A percentile compares a stretch with the other conserved stretches of the same genome.
These are phyloP conservation scores for Plusia festucae DNA, from an alignment of 2,888 invertebrate species.

Conservation along the genomic window DNA sequence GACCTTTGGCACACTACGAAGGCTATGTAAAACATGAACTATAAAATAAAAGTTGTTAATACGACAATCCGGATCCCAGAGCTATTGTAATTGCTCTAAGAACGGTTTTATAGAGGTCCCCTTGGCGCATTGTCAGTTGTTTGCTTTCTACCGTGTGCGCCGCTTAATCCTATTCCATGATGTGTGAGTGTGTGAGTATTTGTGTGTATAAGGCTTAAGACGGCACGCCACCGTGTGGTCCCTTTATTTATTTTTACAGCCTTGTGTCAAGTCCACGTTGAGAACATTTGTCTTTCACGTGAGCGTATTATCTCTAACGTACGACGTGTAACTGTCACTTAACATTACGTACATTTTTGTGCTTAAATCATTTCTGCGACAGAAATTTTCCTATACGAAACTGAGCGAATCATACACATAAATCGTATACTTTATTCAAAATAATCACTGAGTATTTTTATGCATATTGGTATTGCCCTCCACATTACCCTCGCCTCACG, in stretches of 20 bases:
- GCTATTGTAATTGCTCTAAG: slow-evolving; percentile 38
- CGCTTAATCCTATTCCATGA: slow-evolving; percentile 56
- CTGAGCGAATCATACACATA: background rate
- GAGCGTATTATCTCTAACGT: slow-evolving; percentile 74
- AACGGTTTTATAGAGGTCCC: slow-evolving; percentile 24
- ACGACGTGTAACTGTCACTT: slow-evolving; percentile 69
- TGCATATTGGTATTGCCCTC: too few relatives aligned
- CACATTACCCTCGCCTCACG: too few relatives aligned
- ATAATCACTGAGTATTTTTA: too few relatives aligned
- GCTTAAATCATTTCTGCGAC: slow-evolving; percentile 59
- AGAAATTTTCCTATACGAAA: slow-evolving; percentile 6
- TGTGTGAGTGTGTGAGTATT: slow-evolving; percentile 42
- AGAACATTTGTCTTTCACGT: slow-evolving; percentile 76
- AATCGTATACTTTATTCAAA: too few relatives aligned
- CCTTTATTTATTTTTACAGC: slow-evolving; percentile 81
- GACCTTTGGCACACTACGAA: slow-evolving; percentile 7
- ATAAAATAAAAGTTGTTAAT: slow-evolving; percentile 21
- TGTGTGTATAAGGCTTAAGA: slow-evolving; percentile 63
- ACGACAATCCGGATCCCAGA: slow-evolving; percentile 12
- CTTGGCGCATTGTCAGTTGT: slow-evolving; percentile 38
- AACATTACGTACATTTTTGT: slow-evolving; percentile 67
- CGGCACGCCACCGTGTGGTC: slow-evolving; percentile 58
- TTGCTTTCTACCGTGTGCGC: slow-evolving; percentile 29
- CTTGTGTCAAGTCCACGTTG: slow-evolving; percentile 77
- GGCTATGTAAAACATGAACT: slow-evolving; percentile 4